Percentiles rank a stretch among this genome's conserved stretches.
phyloP scores from a whole-genome alignment of 2,113 vertebrate genomes.

The Plotosus lineatus region DNA sequence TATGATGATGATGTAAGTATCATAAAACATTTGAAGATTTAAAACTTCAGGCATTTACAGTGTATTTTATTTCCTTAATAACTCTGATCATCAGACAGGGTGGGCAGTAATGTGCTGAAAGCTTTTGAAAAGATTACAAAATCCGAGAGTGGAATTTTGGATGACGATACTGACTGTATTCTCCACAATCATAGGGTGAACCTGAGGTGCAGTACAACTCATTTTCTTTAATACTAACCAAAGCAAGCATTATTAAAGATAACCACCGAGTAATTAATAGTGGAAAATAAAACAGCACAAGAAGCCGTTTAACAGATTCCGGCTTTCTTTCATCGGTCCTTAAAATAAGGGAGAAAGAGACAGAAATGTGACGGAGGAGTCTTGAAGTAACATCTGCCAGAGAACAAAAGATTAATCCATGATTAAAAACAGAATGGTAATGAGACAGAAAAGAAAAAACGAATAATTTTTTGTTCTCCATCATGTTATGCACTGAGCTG shows the following conservation, averaged over 20 bases:
- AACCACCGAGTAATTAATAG: not conserved
- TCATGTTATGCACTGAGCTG: not conserved
- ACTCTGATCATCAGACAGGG: not conserved
- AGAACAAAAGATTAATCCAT: not conserved
- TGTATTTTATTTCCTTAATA: not conserved
- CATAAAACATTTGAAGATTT: not conserved
- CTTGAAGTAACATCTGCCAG: not conserved
- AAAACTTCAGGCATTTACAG: not conserved
- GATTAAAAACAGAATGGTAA: not conserved
- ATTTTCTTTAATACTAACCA: not conserved
- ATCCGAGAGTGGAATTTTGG: not conserved
- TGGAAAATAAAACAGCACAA: not conserved
- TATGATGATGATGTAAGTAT: not conserved
- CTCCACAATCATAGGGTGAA: not conserved
- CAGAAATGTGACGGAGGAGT: not conserved
- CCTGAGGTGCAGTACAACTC: not conserved
- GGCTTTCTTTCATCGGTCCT: not conserved
- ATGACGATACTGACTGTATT: not conserved
- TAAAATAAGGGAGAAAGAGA: not conserved
- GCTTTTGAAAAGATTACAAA: not conserved
- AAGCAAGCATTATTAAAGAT: not conserved
- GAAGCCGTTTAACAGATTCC: not conserved
- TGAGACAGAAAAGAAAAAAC: not conserved
- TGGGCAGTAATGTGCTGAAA: not conserved
- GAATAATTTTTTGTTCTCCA: not conserved